A percentile compares a stretch with the other conserved stretches of the same genome.
phyloP scores from a whole-genome alignment of 2,888 invertebrate genomes.

The Caenorhabditis angaria region DNA sequence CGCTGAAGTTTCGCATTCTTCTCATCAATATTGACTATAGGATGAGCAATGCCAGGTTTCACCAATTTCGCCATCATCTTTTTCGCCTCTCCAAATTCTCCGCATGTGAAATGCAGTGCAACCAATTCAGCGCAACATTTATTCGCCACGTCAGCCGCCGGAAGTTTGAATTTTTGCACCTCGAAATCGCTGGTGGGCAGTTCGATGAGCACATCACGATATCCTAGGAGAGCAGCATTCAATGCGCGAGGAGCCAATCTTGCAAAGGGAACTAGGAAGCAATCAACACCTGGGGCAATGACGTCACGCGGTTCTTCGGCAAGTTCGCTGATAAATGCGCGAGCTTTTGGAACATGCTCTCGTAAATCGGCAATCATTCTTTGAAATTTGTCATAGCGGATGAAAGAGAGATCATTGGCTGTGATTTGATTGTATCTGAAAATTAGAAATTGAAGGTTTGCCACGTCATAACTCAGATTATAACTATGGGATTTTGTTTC shows the following conservation, averaged over 20 bases:
- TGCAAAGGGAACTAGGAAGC: constrained; percentile 36
- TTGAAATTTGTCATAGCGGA: constrained; percentile 34
- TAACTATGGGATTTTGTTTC: no score
- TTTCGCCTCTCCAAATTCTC: constrained; percentile 27
- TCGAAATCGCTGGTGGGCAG: constrained; percentile 36
- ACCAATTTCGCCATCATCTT: constrained; percentile 12
- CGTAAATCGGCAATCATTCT: constrained; percentile 26
- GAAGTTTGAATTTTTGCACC: constrained; percentile 23
- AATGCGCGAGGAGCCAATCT: constrained; percentile 40
- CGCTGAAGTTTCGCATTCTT: no score
- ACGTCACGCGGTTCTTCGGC: constrained; percentile 23
- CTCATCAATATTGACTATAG: constrained; percentile 27
- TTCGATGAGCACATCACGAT: constrained; percentile 38
- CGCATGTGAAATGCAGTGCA: constrained; percentile 20
- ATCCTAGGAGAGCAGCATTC: constrained; percentile 37
- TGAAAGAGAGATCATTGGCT: constrained; percentile 24
- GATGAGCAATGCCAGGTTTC: constrained; percentile 9
- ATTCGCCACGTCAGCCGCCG: constrained; percentile 41
- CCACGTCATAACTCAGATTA: no score
- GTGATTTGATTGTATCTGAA: constrained; percentile 26
- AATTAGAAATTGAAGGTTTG: no score
- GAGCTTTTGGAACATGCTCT: constrained; percentile 34
- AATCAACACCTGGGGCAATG: constrained; percentile 24
- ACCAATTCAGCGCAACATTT: constrained; percentile 42
- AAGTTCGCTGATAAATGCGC: constrained; percentile 35